Percentiles rank a stretch among this genome's conserved stretches.
These are phyloP conservation scores for Onychomys leucogaster DNA, from an alignment of 2,797 vertebrate genomes.

Conservation along the genomic window DNA sequence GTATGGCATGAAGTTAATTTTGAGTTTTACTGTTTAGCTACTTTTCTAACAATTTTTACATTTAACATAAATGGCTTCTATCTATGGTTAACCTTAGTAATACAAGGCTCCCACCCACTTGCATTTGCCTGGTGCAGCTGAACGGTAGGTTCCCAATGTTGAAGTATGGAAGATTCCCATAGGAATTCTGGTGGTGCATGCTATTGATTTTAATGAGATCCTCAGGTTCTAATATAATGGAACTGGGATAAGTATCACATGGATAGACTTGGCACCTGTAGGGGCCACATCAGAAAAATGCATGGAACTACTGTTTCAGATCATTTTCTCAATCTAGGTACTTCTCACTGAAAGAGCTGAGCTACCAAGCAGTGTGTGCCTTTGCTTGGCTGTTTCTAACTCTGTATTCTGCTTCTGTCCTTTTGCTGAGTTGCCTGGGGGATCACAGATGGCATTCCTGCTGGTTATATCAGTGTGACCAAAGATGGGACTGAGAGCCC, in stretches of 20 bases:
- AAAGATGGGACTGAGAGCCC: not conserved
- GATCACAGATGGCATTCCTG: conserved; percentile 47
- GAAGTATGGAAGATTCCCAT: not conserved
- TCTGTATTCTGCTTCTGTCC: not conserved
- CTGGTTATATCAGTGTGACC: not conserved
- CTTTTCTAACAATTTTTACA: not conserved
- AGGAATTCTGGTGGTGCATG: not conserved
- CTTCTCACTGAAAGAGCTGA: not conserved
- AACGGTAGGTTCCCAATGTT: not conserved
- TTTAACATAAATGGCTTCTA: not conserved
- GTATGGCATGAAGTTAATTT: not conserved
- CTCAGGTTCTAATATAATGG: not conserved
- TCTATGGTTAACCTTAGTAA: not conserved
- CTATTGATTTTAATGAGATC: not conserved
- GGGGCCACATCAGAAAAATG: not conserved
- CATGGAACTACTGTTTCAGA: not conserved
- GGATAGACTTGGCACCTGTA: not conserved
- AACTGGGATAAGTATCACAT: not conserved
- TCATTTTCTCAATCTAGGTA: not conserved
- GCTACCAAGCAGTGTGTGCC: not conserved
- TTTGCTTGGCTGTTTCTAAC: conserved; percentile 3
- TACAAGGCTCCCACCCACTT: not conserved
- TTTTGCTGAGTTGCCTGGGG: not conserved
- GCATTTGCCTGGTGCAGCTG: not conserved
- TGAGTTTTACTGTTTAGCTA: not conserved